Evolutionary conservation across 92 coral and sea anemone species (phyloP).

Genomic region (Micromussa lordhowensis): DNA sequence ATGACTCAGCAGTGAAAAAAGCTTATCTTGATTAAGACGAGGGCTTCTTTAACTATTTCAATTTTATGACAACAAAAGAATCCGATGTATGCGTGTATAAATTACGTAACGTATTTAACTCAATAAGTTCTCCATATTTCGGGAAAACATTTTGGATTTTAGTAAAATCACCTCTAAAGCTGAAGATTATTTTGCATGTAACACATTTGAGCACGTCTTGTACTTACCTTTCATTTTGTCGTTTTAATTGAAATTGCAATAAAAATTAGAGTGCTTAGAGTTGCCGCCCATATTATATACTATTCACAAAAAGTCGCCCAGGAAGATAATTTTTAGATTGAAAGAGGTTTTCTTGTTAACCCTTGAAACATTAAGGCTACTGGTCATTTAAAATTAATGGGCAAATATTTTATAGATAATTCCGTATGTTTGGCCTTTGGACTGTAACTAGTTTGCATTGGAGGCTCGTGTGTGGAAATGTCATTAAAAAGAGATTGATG

Average conservation of each 20-base stretch:
- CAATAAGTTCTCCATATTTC: background rate
- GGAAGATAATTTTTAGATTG: too few relatives aligned
- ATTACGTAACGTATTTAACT: background rate
- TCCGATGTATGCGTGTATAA: background rate
- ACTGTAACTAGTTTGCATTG: too few relatives aligned
- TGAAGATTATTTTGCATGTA: background rate
- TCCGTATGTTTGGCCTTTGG: too few relatives aligned
- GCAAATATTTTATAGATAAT: background rate
- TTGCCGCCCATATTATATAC: too few relatives aligned
- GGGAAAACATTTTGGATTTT: too few relatives aligned
- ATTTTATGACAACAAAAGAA: background rate
- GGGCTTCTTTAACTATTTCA: background rate
- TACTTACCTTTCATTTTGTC: background rate
- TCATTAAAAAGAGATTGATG: too few relatives aligned
- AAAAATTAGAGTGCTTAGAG: too few relatives aligned
- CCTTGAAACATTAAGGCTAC: background rate
- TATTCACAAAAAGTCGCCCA: too few relatives aligned
- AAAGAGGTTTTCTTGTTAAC: too few relatives aligned
- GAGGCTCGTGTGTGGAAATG: too few relatives aligned
- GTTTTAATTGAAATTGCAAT: too few relatives aligned
- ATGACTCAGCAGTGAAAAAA: background rate
- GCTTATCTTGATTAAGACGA: background rate
- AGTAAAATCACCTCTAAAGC: background rate
- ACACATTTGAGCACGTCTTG: background rate
- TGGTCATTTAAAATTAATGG: background rate